Evolutionary conservation across 2,797 vertebrate genomes (phyloP).

Genomic region (Myotis myotis): DNA sequence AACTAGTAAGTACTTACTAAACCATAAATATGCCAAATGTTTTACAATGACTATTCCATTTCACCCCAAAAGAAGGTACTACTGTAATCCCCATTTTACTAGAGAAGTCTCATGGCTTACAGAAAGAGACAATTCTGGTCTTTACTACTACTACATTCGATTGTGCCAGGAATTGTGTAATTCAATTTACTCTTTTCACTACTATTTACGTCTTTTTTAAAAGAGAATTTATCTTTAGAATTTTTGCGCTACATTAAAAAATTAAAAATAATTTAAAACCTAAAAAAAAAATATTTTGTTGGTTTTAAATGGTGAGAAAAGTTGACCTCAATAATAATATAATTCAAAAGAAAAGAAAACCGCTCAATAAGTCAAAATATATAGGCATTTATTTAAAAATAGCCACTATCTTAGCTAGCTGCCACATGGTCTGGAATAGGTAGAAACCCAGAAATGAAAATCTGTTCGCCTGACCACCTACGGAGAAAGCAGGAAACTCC

Average conservation of each 20-base stretch:
- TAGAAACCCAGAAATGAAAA: conserved; percentile 61
- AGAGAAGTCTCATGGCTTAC: not conserved
- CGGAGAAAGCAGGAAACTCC: conserved; percentile 57
- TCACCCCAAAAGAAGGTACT: not conserved
- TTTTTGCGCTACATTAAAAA: not conserved
- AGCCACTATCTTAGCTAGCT: not conserved
- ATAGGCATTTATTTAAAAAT: not conserved
- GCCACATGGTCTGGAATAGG: conserved; percentile 9
- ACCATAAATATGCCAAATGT: not conserved
- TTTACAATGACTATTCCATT: not conserved
- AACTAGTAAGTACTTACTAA: not conserved
- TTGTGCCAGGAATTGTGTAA: not conserved
- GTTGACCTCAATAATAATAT: not conserved
- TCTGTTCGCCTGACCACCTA: conserved; percentile 70
- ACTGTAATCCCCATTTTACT: not conserved
- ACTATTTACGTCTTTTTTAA: not conserved
- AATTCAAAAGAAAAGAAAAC: conserved; percentile 36
- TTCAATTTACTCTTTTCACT: not conserved
- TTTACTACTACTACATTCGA: not conserved
- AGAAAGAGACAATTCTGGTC: not conserved
- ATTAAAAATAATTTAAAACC: conserved; percentile 17
- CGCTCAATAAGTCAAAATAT: not conserved
- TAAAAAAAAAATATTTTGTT: conserved; percentile 36
- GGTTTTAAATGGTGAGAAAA: conserved; percentile 32
- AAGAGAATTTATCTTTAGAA: conserved; percentile 21